Base-by-base conservation (phyloP, 2,888 invertebrate genomes). In the Orchestes rusci region DNA sequence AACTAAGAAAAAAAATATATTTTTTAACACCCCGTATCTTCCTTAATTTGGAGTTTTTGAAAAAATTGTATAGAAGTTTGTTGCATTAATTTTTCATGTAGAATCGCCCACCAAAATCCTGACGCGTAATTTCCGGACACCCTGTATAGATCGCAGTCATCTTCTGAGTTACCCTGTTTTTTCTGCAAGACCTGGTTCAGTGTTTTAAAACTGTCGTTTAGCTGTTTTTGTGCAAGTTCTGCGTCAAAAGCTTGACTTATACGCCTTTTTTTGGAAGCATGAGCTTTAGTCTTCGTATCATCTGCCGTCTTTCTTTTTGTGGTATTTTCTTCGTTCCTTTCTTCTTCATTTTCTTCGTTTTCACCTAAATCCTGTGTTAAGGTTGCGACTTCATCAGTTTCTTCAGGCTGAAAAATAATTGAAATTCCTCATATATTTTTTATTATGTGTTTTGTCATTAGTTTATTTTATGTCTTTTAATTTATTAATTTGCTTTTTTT, bases 91-190 rank as follows among this genome's bases (percentile, higher is more conserved):
- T n/a, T n/a, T n/a, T n/a, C n/a, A n/a, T n/a, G n/a, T n/a, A n/a
- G n/a, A n/a, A n/a, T n/a, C n/a, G n/a, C n/a, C n/a, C n/a, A n/a
- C n/a, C n/a, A n/a, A n/a, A n/a, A n/a, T n/a, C n/a, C n/a, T n/a
- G n/a, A n/a, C n/a, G n/a, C n/a, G n/a, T n/a, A n/a, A n/a, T n/a
- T n/a, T n/a, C n/a, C n/a, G n/a, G n/a, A n/a, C n/a, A n/a, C n/a
- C n/a, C 29, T 35, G 28, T 42, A 36, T 7, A 36, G 13, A 35
- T 36, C 42, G 27, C 42, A 42, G 27, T 42, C 29, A 35, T 42
- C 42, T 35, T 42, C 30, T 28, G 3, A 28, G 10, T 31, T n/a
- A 4, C 3, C 32, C 32, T 4, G 32, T 31, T 31, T 2, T 31
- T 4, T 15, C n/a, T 29, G 5, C 10, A 23, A 23, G 10, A 23